These are phyloP conservation scores for Trachelus tabidus DNA, from an alignment of 2,888 invertebrate species.

Conservation along the genomic window DNA sequence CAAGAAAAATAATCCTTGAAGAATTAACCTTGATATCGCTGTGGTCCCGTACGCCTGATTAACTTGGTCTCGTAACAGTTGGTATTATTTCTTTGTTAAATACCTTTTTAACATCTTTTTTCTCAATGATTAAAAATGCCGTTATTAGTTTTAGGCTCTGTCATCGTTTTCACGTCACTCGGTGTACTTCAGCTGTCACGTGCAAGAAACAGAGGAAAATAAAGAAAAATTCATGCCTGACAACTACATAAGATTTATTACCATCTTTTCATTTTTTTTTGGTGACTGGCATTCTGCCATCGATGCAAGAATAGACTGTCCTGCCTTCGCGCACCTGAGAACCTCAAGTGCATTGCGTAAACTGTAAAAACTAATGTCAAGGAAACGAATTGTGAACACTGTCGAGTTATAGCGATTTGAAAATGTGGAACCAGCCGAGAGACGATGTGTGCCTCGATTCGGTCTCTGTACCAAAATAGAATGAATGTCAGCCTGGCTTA, in stretches of 20 bases:
- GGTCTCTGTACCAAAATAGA: neutral
- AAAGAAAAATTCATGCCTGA: neutral
- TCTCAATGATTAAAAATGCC: too few relatives aligned
- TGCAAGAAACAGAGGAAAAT: neutral
- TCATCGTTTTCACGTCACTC: neutral
- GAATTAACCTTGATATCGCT: neutral
- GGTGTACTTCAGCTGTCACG: neutral
- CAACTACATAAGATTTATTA: neutral
- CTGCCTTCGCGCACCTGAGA: conserved; percentile 13
- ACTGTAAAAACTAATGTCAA: neutral
- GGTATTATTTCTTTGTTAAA: neutral
- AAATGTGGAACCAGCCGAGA: neutral
- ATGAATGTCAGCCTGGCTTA: neutral
- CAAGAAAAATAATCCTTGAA: neutral
- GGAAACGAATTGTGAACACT: too few relatives aligned
- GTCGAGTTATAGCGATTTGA: neutral
- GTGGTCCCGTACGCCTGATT: neutral
- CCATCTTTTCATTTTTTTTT: neutral
- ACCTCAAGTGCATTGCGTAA: conserved; percentile 2
- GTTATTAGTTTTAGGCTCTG: neutral
- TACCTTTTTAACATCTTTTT: neutral
- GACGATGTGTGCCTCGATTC: neutral
- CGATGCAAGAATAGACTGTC: conserved; percentile 40
- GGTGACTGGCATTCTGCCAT: conserved; percentile 35
- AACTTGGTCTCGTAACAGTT: neutral